Evolutionary conservation across 2,888 invertebrate genomes (phyloP).

Genomic region (Calameuta pallipes): DNA sequence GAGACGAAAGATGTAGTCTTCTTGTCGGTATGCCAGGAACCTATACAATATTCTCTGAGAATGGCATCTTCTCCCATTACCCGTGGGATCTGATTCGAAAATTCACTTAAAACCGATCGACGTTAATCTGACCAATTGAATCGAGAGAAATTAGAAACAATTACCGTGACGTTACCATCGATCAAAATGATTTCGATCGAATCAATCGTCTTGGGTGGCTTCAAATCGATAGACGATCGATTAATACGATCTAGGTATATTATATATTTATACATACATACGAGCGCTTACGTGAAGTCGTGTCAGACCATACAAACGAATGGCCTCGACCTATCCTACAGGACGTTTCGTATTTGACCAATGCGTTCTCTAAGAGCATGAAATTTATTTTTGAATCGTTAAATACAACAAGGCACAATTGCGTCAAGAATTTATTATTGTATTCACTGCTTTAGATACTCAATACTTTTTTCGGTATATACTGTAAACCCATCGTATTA

Average conservation of each 20-base stretch:
- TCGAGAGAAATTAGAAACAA: not conserved
- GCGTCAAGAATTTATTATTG: not conserved
- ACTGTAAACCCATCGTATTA: not conserved
- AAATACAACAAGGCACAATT: no score
- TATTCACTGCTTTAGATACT: not conserved
- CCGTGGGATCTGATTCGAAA: not conserved
- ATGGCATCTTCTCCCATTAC: not conserved
- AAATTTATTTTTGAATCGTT: not conserved
- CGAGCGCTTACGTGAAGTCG: not conserved
- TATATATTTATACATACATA: not conserved
- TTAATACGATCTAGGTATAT: not conserved
- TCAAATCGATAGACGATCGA: not conserved
- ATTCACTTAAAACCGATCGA: not conserved
- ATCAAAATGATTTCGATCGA: not conserved
- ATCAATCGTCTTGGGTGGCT: not conserved
- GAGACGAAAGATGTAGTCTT: not conserved
- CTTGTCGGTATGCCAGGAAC: not conserved
- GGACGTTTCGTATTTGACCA: not conserved
- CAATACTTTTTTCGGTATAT: not conserved
- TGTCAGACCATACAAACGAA: not conserved
- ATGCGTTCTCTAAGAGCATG: not conserved
- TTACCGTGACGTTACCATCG: not conserved
- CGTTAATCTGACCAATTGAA: not conserved
- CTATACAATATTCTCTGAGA: not conserved
- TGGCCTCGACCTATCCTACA: not conserved